Conservation (phyloP, 2,888 invertebrate genomes). For the Phortica magna region DNA sequence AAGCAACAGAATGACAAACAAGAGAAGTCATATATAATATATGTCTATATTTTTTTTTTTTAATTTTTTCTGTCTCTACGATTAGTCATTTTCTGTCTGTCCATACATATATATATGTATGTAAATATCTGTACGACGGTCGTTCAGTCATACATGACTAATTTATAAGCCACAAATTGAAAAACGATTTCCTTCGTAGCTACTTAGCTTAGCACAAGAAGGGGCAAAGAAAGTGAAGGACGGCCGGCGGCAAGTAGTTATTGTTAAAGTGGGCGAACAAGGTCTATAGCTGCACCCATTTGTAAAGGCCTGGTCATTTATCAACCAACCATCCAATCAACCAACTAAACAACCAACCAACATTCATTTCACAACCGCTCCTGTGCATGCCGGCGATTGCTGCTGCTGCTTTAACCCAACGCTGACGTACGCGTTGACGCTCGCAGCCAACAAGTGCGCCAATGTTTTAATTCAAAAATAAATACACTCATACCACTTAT, state of each 20-base stretch:
- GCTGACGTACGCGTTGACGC: not conserved
- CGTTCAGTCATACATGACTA: slow-evolving; percentile 26
- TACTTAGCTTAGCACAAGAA: not conserved
- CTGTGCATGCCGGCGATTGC: not conserved
- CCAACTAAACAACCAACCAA: not conserved
- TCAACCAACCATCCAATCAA: too few relatives aligned
- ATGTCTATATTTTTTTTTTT: not conserved
- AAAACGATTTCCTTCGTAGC: not conserved
- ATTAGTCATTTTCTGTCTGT: not conserved
- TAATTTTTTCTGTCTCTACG: too few relatives aligned
- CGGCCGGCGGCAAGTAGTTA: not conserved
- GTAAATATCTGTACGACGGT: not conserved
- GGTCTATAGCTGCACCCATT: slow-evolving; percentile 5
- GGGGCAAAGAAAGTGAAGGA: too few relatives aligned
- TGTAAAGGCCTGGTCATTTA: not conserved
- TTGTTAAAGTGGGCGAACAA: not conserved
- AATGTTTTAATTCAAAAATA: slow-evolving; percentile 1
- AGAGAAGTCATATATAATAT: not conserved
- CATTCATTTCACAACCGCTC: not conserved
- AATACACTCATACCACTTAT: slow-evolving; percentile 35
- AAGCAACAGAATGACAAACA: not conserved
- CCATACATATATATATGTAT: not conserved
- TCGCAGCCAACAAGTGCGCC: not conserved
- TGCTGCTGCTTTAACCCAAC: not conserved
- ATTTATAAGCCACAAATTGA: slow-evolving; percentile 5